These are phyloP conservation scores for Eolophus roseicapilla DNA, from an alignment of 2,113 vertebrate species.

Conservation along the genomic window DNA sequence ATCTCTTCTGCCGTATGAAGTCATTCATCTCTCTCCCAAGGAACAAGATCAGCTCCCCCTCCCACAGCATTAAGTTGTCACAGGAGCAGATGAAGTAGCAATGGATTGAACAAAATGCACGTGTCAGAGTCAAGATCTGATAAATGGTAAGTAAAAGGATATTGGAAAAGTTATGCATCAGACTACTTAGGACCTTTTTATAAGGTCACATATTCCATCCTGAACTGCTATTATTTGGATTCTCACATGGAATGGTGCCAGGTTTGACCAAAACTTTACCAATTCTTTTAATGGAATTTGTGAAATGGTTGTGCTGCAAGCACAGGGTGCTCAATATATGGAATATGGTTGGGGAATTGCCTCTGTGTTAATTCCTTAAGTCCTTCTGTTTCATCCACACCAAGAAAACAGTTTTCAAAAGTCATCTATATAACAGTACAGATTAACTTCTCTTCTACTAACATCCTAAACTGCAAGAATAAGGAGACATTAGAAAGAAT, in stretches of 20 bases:
- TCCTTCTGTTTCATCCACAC: neutral
- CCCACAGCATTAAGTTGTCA: neutral
- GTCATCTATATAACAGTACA: neutral
- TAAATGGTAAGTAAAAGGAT: neutral
- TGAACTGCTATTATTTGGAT: neutral
- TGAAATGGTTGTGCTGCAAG: neutral
- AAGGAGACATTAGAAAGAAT: neutral
- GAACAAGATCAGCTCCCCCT: neutral
- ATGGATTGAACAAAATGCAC: neutral
- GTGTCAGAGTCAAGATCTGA: neutral
- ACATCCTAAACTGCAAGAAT: neutral
- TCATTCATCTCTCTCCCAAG: neutral
- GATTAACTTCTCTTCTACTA: neutral
- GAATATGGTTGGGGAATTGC: neutral
- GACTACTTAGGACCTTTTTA: neutral
- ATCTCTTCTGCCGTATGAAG: neutral
- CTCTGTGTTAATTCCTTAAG: neutral
- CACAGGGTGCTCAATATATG: neutral
- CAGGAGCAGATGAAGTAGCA: neutral
- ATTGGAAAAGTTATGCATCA: neutral
- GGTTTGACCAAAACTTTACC: neutral
- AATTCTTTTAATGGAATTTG: neutral
- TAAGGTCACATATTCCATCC: neutral
- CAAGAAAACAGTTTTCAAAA: neutral
- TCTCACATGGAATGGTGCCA: neutral